Conservation (phyloP, 2,797 vertebrate genomes). For the Arctocebus calabarensis region DNA sequence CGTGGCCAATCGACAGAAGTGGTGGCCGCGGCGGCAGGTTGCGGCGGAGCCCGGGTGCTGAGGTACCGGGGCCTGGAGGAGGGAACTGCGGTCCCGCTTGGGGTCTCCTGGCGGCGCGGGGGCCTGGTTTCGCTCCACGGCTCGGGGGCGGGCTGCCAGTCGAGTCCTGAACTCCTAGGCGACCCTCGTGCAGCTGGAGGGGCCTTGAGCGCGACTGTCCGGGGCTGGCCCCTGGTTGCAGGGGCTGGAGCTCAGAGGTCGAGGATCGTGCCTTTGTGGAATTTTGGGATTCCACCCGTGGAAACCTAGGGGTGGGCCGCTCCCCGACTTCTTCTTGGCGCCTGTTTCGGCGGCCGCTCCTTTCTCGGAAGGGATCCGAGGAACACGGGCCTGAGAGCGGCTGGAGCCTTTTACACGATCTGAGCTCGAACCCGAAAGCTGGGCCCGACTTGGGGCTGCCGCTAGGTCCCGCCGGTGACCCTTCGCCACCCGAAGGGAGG, state of each 20-base stretch:
- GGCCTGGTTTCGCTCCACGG: accelerated
- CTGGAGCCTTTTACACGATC: not conserved
- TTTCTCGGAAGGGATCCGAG: not conserved
- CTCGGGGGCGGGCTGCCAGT: not conserved
- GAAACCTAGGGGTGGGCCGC: not conserved
- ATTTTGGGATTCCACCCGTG: not conserved
- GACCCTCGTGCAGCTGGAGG: not conserved
- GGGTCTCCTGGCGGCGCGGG: accelerated
- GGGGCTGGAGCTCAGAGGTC: conserved; percentile 30
- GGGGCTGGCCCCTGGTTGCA: not conserved
- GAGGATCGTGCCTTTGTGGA: not conserved
- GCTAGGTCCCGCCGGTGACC: not conserved
- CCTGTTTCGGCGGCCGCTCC: not conserved
- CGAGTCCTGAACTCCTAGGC: not conserved
- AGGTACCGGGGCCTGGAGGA: not conserved
- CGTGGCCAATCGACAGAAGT: conserved; percentile 59
- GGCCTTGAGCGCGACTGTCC: not conserved
- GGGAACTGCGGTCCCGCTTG: accelerated
- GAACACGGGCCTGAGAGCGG: not conserved
- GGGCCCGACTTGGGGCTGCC: not conserved
- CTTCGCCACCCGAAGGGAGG: not conserved
- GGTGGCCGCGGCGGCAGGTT: not conserved
- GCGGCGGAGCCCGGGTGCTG: not conserved
- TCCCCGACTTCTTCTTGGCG: not conserved
- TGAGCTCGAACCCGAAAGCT: not conserved